phyloP scores from a whole-genome alignment of 2,797 vertebrate species.

The Strix occidentalis region DNA sequence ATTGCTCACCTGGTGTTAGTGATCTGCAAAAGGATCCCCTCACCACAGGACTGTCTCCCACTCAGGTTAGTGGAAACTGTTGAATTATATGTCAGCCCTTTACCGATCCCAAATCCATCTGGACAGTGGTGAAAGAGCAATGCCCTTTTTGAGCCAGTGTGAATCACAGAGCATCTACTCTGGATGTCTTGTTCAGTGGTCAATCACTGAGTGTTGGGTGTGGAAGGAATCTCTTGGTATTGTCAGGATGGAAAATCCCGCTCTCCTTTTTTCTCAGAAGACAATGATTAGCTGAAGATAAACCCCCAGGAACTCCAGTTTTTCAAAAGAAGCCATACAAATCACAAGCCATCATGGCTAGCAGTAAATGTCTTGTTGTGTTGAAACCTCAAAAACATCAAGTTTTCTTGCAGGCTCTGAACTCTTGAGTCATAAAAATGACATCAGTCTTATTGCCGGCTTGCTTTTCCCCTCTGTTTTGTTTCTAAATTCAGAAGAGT shows the following conservation, averaged over 20 bases:
- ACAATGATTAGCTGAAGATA: neutral
- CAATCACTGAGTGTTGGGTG: neutral
- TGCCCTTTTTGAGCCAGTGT: neutral
- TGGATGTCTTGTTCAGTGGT: neutral
- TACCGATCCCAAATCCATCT: neutral
- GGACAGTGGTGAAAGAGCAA: neutral
- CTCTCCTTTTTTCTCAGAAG: neutral
- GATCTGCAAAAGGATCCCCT: rapidly evolving
- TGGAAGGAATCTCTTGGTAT: neutral
- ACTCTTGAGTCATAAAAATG: neutral
- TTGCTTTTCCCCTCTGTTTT: neutral
- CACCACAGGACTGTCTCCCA: neutral
- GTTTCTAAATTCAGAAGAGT: neutral
- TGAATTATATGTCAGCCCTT: neutral
- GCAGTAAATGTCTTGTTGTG: neutral
- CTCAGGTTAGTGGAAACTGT: neutral
- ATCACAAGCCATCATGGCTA: neutral
- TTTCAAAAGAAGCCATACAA: neutral
- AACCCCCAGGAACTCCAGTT: neutral
- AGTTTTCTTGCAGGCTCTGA: neutral
- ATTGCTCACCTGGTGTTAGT: neutral
- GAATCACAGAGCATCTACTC: neutral
- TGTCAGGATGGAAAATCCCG: neutral
- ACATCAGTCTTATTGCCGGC: neutral
- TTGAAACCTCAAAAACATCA: neutral